Conservation (phyloP, 1,140 invertebrate genomes). For the Atta cephalotes region DNA sequence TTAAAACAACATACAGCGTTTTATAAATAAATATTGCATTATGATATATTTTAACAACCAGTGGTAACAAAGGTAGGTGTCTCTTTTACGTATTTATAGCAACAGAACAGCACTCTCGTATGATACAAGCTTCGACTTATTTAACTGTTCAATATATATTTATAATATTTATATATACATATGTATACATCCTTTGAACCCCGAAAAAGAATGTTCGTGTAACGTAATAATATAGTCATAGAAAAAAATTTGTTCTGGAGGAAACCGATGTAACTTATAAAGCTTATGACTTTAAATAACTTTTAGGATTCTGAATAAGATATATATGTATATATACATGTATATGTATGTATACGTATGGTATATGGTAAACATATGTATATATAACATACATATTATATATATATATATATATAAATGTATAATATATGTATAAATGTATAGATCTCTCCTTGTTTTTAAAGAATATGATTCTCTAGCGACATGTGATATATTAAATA, state of each 20-base stretch:
- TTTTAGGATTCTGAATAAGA: conserved; percentile 78
- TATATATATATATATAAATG: conserved; percentile 60
- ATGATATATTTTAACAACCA: conserved; percentile 83
- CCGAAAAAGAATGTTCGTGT: conserved; percentile 69
- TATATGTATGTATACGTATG: conserved; percentile 73
- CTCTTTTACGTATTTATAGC: conserved; percentile 77
- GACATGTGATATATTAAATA: conserved; percentile 45
- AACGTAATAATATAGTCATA: conserved; percentile 79
- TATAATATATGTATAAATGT: conserved; percentile 66
- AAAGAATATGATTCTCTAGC: conserved; percentile 52
- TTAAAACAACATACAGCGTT: conserved; percentile 53
- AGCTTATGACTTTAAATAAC: conserved; percentile 74
- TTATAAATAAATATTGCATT: conserved; percentile 80
- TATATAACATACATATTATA: conserved; percentile 69
- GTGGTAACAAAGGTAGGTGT: conserved; percentile 82
- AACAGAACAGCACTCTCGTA: conserved; percentile 77
- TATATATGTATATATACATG: conserved; percentile 67
- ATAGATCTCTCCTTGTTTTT: conserved; percentile 57
- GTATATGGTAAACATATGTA: conserved; percentile 67
- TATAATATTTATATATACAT: conserved; percentile 54
- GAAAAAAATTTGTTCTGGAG: conserved; percentile 68
- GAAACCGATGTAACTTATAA: conserved; percentile 76
- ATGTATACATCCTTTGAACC: conserved; percentile 62
- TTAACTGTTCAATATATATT: conserved; percentile 68
- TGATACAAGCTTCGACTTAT: conserved; percentile 70